Base-by-base conservation (phyloP, 2,113 vertebrate species). In the Erythrocercus mccallii region DNA sequence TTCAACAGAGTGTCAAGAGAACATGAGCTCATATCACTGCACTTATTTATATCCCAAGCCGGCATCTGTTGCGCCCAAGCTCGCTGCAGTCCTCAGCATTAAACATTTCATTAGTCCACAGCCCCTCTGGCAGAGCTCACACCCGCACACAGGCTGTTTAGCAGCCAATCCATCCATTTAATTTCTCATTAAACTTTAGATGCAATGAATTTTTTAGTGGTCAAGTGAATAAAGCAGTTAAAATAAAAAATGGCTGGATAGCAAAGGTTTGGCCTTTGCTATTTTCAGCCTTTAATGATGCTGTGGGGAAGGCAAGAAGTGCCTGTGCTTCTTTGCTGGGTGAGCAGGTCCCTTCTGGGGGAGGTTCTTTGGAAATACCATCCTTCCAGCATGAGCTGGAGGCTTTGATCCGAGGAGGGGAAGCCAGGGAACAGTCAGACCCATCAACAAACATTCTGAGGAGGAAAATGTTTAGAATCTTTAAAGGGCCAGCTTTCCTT, bases 61-160 rank as follows among this genome's bases (percentile, higher is more conserved):
- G 2, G 87, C 94, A 95, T 94, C 93, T 96, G 96, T 86, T 96
- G 96, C 1, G 35, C 93, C 72, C 86, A 77, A 83, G 88, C 86
- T 91, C 6, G 15, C 87, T 95, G 93, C 86, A 96, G 92, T 92
- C 81, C 92, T 91, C 86, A 94, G 91, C 92, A 92, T 95, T 94
- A 94, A 96, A 90, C 90, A 92, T 95, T 94, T 94, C 94, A 94
- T 96, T 96, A 95, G 93, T 95, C 95, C 94, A 95, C 95, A 94
- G 94, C 86, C 94, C 93, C 93, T 88, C 96, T 95, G 95, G 95
- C 94, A 90, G 83, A 17, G 48, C 87, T 88, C 93, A 93, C 94
- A 92, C 94, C 96, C 93, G 61, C 97, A 91, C 88, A 95, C 86
- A 92, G 93, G 93, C 94, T 97, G 96, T 81, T 90, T 89, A 95